phyloP scores from a whole-genome alignment of 2,888 invertebrate genomes.

The Tholera decimalis region DNA sequence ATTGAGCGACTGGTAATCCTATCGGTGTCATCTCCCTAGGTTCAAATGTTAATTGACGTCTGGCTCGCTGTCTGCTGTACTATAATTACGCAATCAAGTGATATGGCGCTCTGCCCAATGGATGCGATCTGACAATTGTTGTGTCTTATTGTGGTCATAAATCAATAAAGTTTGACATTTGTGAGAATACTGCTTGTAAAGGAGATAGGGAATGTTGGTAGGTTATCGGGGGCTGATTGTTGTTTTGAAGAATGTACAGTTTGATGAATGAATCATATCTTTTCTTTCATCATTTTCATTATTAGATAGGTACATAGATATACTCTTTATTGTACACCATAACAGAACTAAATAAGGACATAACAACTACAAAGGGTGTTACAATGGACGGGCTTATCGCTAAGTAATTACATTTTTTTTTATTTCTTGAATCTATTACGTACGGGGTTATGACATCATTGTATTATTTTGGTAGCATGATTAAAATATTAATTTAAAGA shows the following conservation, averaged over 20 bases:
- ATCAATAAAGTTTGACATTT: constrained; percentile 44
- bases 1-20: constrained; percentile 41
- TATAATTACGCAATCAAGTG: constrained; percentile 68
- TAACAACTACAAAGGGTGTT: too few relatives aligned
- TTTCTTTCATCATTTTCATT: background rate
- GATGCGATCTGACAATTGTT: constrained; percentile 49
- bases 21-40: constrained; percentile 54
- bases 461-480: too few relatives aligned
- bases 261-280: constrained; percentile 2
- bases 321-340: too few relatives aligned
- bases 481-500: too few relatives aligned
- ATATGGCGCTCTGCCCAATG: constrained; percentile 61
- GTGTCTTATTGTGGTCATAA: constrained; percentile 39
- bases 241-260: background rate
- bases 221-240: background rate
- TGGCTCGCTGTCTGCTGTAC: constrained; percentile 50
- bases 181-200: constrained; percentile 41
- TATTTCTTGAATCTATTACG: too few relatives aligned
- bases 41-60: constrained; percentile 63
- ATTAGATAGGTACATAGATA: too few relatives aligned
- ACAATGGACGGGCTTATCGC: too few relatives aligned
- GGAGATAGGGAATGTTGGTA: background rate
- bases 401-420: too few relatives aligned
- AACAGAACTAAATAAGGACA: too few relatives aligned
- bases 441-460: too few relatives aligned